These are phyloP conservation scores for Isurus oxyrinchus DNA, from an alignment of 2,113 vertebrate species.

Conservation along the genomic window DNA sequence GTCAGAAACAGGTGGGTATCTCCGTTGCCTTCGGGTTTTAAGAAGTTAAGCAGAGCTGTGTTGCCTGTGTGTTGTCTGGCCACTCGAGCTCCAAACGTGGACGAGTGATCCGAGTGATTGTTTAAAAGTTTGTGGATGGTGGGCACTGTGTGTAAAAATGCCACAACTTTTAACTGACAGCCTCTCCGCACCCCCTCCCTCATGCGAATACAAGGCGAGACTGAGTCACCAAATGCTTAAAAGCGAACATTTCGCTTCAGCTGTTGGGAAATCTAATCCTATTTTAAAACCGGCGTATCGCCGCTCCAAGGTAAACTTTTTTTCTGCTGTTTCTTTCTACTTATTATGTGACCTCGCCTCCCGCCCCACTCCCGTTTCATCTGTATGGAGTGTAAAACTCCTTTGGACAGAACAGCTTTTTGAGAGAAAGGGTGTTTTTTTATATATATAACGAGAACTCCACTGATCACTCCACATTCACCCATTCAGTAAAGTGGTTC, in stretches of 20 bases:
- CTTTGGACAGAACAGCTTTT: neutral
- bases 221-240: neutral
- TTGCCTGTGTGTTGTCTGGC: neutral
- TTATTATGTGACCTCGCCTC: too few relatives aligned
- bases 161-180: neutral
- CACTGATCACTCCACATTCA: neutral
- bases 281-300: neutral
- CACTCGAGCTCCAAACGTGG: neutral
- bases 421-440: neutral
- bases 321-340: too few relatives aligned
- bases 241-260: neutral
- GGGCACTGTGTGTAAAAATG: neutral
- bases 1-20: neutral
- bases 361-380: neutral
- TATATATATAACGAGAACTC: neutral
- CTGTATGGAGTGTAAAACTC: neutral
- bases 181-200: neutral
- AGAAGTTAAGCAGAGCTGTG: neutral
- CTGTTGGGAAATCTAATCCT: neutral
- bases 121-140: neutral
- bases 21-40: neutral
- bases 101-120: neutral
- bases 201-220: too few relatives aligned
- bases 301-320: neutral
- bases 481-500: neutral